Percentiles rank a stretch among this genome's conserved stretches.
These are phyloP conservation scores for Hyles vespertilio DNA, from an alignment of 1,140 invertebrate species.

Conservation along the genomic window DNA sequence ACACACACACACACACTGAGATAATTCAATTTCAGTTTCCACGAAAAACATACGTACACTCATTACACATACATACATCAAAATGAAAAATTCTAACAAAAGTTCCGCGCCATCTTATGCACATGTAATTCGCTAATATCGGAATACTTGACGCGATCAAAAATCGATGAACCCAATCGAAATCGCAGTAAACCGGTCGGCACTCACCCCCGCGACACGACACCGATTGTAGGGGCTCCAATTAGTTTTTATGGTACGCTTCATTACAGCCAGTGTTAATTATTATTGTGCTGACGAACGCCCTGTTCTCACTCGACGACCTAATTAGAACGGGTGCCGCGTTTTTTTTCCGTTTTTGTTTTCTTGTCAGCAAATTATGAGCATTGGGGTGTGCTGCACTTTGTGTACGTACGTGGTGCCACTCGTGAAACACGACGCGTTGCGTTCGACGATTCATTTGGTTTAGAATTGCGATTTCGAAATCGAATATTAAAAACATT, in stretches of 20 bases:
- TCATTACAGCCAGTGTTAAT: constrained; percentile 72
- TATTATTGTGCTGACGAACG: constrained; percentile 67
- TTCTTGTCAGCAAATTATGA: constrained; percentile 54
- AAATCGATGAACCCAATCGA: constrained; percentile 26
- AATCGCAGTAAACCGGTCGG: constrained; percentile 32
- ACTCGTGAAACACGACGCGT: constrained; percentile 17
- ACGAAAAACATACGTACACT: no score
- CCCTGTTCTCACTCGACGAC: constrained; percentile 61
- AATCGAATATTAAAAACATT: constrained; percentile 3
- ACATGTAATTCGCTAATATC: background rate
- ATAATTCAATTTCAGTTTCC: no score
- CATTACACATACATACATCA: no score
- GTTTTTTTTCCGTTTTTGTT: constrained; percentile 45
- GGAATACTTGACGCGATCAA: constrained; percentile 7
- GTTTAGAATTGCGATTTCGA: constrained; percentile 15
- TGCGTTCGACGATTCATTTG: background rate
- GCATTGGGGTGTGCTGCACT: constrained; percentile 36
- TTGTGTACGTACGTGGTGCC: constrained; percentile 27
- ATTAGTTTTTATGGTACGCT: constrained; percentile 72
- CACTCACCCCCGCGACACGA: constrained; percentile 31
- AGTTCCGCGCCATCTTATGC: no score
- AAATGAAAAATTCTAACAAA: no score
- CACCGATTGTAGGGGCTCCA: constrained; percentile 53
- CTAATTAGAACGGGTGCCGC: constrained; percentile 58
- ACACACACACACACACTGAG: no score